Percentiles rank a stretch among this genome's conserved stretches.
These are phyloP conservation scores for Holacanthella duospinosa DNA, from an alignment of 2,888 invertebrate genomes.

Conservation along the genomic window DNA sequence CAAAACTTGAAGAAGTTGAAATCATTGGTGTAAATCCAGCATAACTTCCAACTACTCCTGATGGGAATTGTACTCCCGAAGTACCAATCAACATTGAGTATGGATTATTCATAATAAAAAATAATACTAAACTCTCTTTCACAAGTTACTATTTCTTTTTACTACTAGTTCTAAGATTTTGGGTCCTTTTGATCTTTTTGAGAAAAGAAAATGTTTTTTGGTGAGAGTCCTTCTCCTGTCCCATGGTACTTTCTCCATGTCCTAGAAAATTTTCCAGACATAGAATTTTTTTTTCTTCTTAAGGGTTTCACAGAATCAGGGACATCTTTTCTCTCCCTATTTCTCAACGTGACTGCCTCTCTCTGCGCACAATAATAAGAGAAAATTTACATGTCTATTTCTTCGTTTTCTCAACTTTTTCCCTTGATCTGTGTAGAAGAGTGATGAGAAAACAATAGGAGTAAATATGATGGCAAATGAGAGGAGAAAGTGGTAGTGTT, in stretches of 20 bases:
- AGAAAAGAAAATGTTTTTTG: too few relatives aligned
- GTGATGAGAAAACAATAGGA: background rate
- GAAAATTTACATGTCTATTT: background rate
- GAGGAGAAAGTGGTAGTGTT: background rate
- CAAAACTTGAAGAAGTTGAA: background rate
- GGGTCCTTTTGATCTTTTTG: too few relatives aligned
- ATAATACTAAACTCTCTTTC: too few relatives aligned
- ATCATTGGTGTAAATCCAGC: background rate
- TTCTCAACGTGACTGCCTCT: background rate
- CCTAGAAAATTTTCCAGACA: too few relatives aligned
- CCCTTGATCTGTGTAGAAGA: background rate
- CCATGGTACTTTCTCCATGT: too few relatives aligned
- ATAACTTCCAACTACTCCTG: background rate
- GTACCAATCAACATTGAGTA: background rate
- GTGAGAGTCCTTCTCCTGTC: too few relatives aligned
- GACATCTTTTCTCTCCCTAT: background rate
- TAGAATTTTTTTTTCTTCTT: too few relatives aligned
- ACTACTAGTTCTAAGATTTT: too few relatives aligned
- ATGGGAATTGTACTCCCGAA: background rate
- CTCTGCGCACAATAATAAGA: background rate
- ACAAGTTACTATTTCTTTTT: too few relatives aligned
- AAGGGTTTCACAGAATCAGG: too few relatives aligned
- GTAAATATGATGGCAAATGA: background rate
- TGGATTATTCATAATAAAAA: too few relatives aligned
- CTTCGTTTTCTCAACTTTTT: background rate